Conservation (phyloP, 2,797 vertebrate species). For the Pagetopsis macropterus region DNA sequence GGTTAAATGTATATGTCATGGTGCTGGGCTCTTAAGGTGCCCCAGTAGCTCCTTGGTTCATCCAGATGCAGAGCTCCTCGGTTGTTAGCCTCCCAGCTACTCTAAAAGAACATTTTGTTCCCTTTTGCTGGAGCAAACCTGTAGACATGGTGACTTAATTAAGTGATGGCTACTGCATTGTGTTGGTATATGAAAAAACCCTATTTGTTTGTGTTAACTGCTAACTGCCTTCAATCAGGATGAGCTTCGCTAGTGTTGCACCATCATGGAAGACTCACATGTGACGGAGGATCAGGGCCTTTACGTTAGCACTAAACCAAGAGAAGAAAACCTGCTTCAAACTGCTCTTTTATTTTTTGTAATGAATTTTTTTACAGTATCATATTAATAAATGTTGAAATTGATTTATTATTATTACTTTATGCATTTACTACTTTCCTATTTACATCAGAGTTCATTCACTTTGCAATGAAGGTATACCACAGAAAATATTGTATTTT, state of each 20-base stretch:
- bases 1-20: rapidly evolving
- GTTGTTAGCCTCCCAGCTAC: background rate
- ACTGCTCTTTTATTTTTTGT: background rate
- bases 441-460: background rate
- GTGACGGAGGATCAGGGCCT: background rate
- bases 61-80: background rate
- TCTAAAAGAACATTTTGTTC: constrained; percentile 46
- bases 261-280: background rate
- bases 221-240: background rate
- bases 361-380: background rate
- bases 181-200: background rate
- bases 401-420: too few species aligned
- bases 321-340: background rate
- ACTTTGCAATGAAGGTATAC: background rate
- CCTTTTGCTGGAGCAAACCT: constrained; percentile 18
- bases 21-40: background rate
- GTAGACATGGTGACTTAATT: background rate
- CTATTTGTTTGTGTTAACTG: background rate
- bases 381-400: too few species aligned
- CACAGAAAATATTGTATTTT: background rate
- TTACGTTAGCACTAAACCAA: background rate
- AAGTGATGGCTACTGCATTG: background rate
- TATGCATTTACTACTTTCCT: too few species aligned
- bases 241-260: background rate
- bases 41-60: background rate